Evolutionary conservation across 2,113 vertebrate species (phyloP).

Genomic region (Xenopus tropicalis): DNA sequence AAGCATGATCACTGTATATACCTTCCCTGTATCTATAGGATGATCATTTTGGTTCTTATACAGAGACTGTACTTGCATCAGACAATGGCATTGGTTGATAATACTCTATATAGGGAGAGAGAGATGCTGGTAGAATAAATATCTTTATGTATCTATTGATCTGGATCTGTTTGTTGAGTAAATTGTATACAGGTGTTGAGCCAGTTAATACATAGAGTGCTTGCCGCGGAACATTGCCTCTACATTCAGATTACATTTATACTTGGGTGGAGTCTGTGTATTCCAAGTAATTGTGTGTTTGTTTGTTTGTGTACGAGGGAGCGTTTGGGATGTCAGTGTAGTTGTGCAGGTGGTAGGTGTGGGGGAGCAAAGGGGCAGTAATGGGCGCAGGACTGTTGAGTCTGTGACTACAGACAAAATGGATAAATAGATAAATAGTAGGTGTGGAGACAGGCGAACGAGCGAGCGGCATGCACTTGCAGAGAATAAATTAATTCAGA

Average conservation of each 20-base stretch:
- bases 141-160: too few species aligned
- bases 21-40: neutral
- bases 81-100: too few species aligned
- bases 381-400: neutral
- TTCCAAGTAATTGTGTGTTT: neutral
- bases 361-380: neutral
- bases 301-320: neutral
- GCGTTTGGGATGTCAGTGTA: neutral
- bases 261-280: conserved; percentile 3
- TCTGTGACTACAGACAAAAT: neutral
- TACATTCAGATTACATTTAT: neutral
- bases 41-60: too few species aligned
- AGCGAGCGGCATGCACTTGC: too few species aligned
- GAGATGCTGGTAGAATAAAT: too few species aligned
- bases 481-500: too few species aligned
- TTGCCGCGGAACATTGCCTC: neutral
- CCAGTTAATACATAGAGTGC: neutral
- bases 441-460: neutral
- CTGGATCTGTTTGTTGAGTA: too few species aligned
- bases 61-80: too few species aligned
- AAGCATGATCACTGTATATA: neutral
- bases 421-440: neutral
- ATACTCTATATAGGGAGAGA: too few species aligned
- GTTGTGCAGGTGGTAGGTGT: neutral
- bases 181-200: too few species aligned